Percentiles rank a stretch among this genome's conserved stretches.
Evolutionary conservation across 2,888 invertebrate genomes (phyloP).

Genomic region (Sabatieria punctata): DNA sequence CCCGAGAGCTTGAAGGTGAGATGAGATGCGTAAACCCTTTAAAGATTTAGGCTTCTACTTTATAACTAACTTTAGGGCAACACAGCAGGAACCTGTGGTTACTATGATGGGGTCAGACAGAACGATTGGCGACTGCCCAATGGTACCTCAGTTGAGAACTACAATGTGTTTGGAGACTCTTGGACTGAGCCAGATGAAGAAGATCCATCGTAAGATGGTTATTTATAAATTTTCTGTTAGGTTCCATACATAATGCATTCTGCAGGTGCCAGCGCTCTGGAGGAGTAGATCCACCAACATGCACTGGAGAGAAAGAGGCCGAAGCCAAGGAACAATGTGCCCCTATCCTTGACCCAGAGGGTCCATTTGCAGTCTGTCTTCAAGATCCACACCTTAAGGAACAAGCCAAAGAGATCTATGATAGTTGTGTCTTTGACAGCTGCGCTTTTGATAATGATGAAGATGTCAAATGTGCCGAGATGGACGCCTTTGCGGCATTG

Average conservation of each 20-base stretch:
- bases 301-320: background rate
- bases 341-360: background rate
- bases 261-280: background rate
- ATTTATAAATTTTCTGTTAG: background rate
- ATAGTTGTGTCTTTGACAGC: background rate
- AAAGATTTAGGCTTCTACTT: no score
- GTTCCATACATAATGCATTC: no score
- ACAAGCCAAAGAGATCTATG: background rate
- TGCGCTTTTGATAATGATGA: background rate
- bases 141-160: background rate
- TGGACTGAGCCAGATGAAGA: background rate
- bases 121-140: background rate
- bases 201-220: background rate
- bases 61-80: background rate
- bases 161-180: background rate
- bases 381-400: background rate
- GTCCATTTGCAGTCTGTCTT: background rate
- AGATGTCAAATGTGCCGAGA: background rate
- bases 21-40: no score
- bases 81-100: background rate
- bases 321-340: background rate
- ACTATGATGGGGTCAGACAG: background rate
- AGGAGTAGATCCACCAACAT: background rate
- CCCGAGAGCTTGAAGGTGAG: background rate
- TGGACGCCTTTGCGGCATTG: background rate